Percentiles rank a stretch among this genome's conserved stretches.
phyloP scores from a whole-genome alignment of 2,888 invertebrate genomes.

The Macrophya annulata region DNA sequence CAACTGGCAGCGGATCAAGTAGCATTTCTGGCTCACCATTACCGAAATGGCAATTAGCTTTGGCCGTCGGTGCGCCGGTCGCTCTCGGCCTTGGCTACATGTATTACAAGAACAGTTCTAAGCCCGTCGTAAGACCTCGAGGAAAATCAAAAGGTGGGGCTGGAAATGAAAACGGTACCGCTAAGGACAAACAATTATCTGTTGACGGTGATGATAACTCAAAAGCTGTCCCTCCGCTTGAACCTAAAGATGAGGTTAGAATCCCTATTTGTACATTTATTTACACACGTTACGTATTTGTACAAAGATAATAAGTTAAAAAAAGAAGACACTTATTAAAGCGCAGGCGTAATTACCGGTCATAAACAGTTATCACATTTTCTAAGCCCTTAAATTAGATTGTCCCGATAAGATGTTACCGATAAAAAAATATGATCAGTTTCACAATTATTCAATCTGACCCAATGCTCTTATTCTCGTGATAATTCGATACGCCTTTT shows the following conservation, averaged over 20 bases:
- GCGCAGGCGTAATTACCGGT: not conserved
- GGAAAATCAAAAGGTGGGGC: constrained; percentile 67
- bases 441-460: not conserved
- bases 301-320: not conserved
- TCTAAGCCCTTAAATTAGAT: constrained; percentile 35
- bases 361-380: constrained; percentile 24
- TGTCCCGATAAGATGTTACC: not conserved
- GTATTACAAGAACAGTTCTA: constrained; percentile 84
- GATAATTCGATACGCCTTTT: not conserved
- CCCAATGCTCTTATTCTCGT: not conserved
- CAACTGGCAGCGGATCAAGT: constrained; percentile 68
- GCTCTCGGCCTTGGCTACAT: constrained; percentile 92
- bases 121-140: constrained; percentile 67
- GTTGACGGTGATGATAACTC: constrained; percentile 82
- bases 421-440: not conserved
- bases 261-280: constrained; percentile 29
- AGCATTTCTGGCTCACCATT: constrained; percentile 80
- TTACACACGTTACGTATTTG: not conserved
- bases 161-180: constrained; percentile 80
- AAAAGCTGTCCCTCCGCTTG: constrained; percentile 72
- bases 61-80: constrained; percentile 91
- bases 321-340: not conserved
- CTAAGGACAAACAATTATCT: constrained; percentile 83
- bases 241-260: constrained; percentile 74
- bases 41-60: constrained; percentile 93